These are phyloP conservation scores for Chitala chitala DNA, from an alignment of 2,113 vertebrate species.

Conservation along the genomic window DNA sequence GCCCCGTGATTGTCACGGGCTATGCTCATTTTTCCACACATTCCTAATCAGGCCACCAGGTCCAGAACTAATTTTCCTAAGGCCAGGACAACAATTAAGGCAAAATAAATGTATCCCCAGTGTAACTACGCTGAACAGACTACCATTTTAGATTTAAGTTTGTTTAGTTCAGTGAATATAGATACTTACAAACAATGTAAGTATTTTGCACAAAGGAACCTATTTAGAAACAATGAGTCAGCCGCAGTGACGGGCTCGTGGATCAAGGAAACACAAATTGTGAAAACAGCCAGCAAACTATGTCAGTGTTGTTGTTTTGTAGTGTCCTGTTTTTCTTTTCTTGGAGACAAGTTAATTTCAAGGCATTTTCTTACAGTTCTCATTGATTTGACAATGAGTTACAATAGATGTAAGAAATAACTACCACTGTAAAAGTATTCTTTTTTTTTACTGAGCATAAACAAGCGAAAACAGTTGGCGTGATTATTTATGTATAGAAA, in stretches of 20 bases:
- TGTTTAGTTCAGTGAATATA: not conserved
- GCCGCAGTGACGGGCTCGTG: not conserved
- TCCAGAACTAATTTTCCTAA: slow-evolving; percentile 9
- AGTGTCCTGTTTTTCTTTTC: not conserved
- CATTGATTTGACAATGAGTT: not conserved
- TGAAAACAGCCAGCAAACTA: not conserved
- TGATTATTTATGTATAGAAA: slow-evolving; percentile 17
- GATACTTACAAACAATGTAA: too few species aligned
- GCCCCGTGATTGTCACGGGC: not conserved
- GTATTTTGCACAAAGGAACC: not conserved
- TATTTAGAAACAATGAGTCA: not conserved
- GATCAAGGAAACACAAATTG: not conserved
- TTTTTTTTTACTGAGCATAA: not conserved
- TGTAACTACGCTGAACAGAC: not conserved
- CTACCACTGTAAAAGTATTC: not conserved
- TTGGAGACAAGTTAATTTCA: not conserved
- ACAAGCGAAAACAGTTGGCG: not conserved
- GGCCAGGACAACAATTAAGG: not conserved
- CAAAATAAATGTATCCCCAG: slow-evolving; percentile 18
- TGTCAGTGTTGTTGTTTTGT: not conserved
- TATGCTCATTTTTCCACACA: not conserved
- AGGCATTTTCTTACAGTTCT: not conserved
- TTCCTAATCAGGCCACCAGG: slow-evolving; percentile 12
- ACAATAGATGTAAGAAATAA: not conserved
- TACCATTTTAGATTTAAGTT: not conserved